These are phyloP conservation scores for Spinus pinus DNA, from an alignment of 2,797 vertebrate species.

Conservation along the genomic window DNA sequence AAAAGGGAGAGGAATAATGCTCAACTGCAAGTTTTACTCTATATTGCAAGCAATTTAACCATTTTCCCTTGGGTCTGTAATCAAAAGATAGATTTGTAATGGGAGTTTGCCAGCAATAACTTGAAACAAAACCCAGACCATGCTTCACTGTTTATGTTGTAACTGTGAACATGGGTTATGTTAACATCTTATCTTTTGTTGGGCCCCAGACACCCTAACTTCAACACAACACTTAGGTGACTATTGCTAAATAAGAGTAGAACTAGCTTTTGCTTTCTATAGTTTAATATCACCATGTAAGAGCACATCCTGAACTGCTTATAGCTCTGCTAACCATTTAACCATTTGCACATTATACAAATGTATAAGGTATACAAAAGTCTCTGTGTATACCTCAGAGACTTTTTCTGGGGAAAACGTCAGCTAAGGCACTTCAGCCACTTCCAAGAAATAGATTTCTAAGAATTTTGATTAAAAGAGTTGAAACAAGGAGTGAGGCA, in stretches of 20 bases:
- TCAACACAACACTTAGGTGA: not conserved
- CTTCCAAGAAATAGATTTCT: slow-evolving; percentile 44
- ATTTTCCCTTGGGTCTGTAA: not conserved
- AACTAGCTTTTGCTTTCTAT: not conserved
- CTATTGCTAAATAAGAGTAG: not conserved
- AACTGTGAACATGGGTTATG: not conserved
- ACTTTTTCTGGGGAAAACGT: not conserved
- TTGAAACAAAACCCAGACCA: not conserved
- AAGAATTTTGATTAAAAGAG: slow-evolving; percentile 32
- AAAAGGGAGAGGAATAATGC: not conserved
- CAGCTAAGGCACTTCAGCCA: not conserved
- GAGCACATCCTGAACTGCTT: not conserved
- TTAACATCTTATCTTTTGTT: slow-evolving; percentile 13
- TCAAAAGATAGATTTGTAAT: not conserved
- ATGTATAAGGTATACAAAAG: too few species aligned
- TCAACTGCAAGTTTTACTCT: not conserved
- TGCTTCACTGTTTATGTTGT: not conserved
- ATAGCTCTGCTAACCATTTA: not conserved
- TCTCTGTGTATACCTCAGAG: not conserved
- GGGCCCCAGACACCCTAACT: not conserved
- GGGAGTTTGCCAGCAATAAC: slow-evolving; percentile 9
- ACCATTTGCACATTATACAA: not conserved
- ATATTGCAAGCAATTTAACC: not conserved
- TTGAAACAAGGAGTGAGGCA: not conserved
- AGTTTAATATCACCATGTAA: not conserved